These are phyloP conservation scores for Zoanthus gigantus DNA, from an alignment of 92 coral and sea anemone species.

Conservation along the genomic window DNA sequence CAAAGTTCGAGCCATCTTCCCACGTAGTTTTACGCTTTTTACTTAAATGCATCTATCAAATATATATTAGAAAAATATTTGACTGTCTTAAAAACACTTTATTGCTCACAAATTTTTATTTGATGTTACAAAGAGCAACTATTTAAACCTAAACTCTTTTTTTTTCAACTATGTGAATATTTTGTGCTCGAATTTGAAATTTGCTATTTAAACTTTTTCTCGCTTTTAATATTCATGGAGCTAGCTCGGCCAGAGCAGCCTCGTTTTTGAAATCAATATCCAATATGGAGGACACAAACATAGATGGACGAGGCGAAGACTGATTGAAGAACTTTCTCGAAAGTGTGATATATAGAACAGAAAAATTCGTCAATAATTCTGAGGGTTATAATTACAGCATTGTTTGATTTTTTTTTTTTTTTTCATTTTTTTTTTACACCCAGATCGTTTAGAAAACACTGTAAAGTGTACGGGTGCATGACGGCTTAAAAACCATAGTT, in stretches of 20 bases:
- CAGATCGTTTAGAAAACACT: conserved; percentile 64
- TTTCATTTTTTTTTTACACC: conserved; percentile 29
- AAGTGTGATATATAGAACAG: conserved; percentile 10
- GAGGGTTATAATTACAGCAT: background rate
- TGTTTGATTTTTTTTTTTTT: conserved; percentile 5
- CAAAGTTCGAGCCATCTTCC: too few relatives aligned
- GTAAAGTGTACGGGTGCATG: conserved; percentile 38
- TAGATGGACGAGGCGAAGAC: conserved; percentile 11
- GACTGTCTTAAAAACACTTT: too few relatives aligned
- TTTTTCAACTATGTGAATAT: too few relatives aligned
- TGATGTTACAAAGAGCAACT: too few relatives aligned
- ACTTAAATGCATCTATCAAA: too few relatives aligned
- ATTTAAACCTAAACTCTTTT: too few relatives aligned
- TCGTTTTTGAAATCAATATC: too few relatives aligned
- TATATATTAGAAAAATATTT: too few relatives aligned
- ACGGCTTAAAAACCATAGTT: conserved; percentile 49
- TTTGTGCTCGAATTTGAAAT: background rate
- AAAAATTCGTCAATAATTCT: conserved; percentile 5
- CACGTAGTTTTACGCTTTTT: too few relatives aligned
- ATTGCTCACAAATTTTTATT: too few relatives aligned
- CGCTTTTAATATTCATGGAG: background rate
- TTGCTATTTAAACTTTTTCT: background rate
- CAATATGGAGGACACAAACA: too few relatives aligned
- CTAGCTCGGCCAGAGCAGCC: background rate
- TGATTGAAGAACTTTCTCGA: conserved; percentile 8